Evolutionary conservation across 2,113 vertebrate genomes (phyloP).

Genomic region (Rallus limicola): DNA sequence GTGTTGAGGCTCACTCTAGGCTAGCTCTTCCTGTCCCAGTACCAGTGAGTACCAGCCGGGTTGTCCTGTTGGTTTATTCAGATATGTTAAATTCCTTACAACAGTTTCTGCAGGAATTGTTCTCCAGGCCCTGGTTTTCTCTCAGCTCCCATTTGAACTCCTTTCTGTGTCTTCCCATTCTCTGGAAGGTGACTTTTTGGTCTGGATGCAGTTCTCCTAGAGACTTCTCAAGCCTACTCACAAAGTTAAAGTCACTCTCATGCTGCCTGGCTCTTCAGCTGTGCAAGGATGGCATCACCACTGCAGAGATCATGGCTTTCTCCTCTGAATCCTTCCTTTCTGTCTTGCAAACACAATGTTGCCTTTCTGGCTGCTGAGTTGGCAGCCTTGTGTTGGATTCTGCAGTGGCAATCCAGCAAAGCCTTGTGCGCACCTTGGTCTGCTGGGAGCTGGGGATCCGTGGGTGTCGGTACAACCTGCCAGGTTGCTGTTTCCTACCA

Average conservation of each 20-base stretch:
- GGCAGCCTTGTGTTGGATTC: neutral
- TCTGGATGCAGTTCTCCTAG: neutral
- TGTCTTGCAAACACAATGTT: neutral
- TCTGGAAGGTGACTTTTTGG: neutral
- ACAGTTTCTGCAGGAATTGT: neutral
- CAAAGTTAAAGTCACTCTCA: neutral
- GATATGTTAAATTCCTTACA: neutral
- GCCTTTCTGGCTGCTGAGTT: neutral
- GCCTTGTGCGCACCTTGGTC: neutral
- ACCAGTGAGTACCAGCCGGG: neutral
- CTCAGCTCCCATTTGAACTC: neutral
- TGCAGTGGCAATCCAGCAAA: neutral
- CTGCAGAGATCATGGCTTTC: neutral
- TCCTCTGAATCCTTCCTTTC: neutral
- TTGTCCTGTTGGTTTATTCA: neutral
- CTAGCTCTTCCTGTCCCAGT: neutral
- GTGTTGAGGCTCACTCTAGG: neutral
- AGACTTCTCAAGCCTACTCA: neutral
- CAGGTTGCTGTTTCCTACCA: neutral
- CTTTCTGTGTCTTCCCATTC: neutral
- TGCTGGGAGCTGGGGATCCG: neutral
- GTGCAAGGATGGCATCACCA: neutral
- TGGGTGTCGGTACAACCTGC: neutral
- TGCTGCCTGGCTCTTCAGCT: neutral
- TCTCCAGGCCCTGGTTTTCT: neutral